Evolutionary conservation across 2,797 vertebrate species (phyloP).

Genomic region (Denticeps clupeoides): DNA sequence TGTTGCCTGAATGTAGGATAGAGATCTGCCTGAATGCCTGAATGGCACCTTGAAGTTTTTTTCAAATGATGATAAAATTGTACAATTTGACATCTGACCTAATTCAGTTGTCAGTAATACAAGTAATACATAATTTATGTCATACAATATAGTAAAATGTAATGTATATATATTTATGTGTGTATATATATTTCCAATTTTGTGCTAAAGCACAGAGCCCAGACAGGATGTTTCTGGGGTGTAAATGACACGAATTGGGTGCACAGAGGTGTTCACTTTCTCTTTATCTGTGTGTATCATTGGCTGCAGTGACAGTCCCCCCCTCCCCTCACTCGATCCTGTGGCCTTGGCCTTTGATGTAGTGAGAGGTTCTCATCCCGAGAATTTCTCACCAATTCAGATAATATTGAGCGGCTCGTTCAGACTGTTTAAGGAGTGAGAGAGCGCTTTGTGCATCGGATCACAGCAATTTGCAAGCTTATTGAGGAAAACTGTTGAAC

Average conservation of each 20-base stretch:
- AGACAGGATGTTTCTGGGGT: no score
- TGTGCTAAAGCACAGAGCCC: no score
- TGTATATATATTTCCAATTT: no score
- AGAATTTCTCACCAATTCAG: slow-evolving; percentile 72
- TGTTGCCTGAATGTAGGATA: not conserved
- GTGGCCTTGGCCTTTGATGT: slow-evolving; percentile 69
- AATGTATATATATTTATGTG: no score
- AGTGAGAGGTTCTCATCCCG: slow-evolving; percentile 63
- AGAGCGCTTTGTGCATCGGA: slow-evolving; percentile 74
- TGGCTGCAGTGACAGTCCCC: slow-evolving; percentile 46
- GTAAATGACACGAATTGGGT: no score
- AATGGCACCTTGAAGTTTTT: no score
- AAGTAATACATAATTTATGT: no score
- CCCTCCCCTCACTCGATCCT: slow-evolving; percentile 44
- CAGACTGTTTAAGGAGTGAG: slow-evolving; percentile 60
- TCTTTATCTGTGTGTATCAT: slow-evolving; percentile 17
- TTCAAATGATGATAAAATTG: no score
- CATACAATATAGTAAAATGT: no score
- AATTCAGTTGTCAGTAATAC: no score
- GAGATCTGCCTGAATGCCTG: no score
- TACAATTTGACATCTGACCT: no score
- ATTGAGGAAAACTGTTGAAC: slow-evolving; percentile 64
- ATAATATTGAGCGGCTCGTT: slow-evolving; percentile 58
- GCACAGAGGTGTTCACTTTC: slow-evolving; percentile 5
- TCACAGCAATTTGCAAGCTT: slow-evolving; percentile 88